Evolutionary conservation across 2,797 vertebrate genomes (phyloP).

Genomic region (Lophura swinhoii): DNA sequence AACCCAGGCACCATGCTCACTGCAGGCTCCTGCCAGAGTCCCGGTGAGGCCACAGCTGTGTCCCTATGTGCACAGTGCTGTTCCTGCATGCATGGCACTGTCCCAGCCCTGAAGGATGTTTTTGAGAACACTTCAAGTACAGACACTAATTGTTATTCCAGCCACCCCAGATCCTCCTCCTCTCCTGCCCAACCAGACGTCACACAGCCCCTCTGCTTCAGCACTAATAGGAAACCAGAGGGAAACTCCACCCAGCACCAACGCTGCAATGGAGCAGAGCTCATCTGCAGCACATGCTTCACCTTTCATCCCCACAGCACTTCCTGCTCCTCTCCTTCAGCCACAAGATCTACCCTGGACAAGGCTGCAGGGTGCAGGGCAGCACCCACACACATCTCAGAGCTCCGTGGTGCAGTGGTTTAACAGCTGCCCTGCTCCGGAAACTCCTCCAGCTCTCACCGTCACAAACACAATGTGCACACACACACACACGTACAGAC

Average conservation of each 20-base stretch:
- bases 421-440: not conserved
- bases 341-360: rapidly evolving
- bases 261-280: not conserved
- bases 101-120: not conserved
- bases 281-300: rapidly evolving
- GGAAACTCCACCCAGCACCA: constrained; percentile 49
- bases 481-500: not conserved
- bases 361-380: rapidly evolving
- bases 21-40: not conserved
- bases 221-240: not conserved
- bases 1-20: rapidly evolving
- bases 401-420: not conserved
- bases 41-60: rapidly evolving
- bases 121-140: not conserved
- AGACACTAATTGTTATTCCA: constrained; percentile 31
- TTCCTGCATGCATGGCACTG: rapidly evolving
- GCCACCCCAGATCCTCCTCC: not conserved
- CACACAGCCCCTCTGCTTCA: rapidly evolving
- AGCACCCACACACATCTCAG: rapidly evolving
- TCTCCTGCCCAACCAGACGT: not conserved
- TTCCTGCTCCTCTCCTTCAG: not conserved
- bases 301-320: not conserved
- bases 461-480: not conserved
- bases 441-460: not conserved
- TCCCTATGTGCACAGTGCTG: not conserved